Evolutionary conservation across 2,797 vertebrate species (phyloP).

Genomic region (Decapterus maruadsi): DNA sequence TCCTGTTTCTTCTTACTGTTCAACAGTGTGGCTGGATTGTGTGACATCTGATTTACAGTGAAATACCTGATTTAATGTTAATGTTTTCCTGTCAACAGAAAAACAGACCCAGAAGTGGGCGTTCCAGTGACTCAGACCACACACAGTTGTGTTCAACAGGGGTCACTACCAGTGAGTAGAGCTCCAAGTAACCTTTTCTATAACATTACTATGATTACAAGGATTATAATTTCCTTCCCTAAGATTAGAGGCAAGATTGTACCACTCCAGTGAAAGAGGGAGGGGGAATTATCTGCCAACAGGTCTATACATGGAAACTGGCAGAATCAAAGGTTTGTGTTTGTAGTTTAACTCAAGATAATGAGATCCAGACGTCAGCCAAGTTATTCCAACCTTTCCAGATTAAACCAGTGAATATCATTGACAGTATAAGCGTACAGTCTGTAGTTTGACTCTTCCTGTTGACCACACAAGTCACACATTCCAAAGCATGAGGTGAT

Average conservation of each 20-base stretch:
- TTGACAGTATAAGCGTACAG: not conserved
- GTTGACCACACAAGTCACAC: not conserved
- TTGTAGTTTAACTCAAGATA: not conserved
- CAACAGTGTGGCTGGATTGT: not conserved
- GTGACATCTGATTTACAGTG: not conserved
- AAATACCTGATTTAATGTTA: not conserved
- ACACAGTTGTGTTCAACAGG: not conserved
- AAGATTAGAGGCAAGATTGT: slow-evolving; percentile 55
- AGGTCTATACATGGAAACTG: slow-evolving; percentile 27
- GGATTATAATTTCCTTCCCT: slow-evolving; percentile 57
- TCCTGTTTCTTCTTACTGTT: not conserved
- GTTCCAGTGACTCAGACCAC: not conserved
- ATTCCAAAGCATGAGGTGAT: not conserved
- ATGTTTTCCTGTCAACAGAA: not conserved
- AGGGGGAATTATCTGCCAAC: slow-evolving; percentile 33
- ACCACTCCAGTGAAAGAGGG: slow-evolving; percentile 16
- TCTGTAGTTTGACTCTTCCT: not conserved
- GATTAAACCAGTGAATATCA: not conserved
- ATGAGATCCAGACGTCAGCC: not conserved
- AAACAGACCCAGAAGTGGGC: not conserved
- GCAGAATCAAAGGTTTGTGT: slow-evolving; percentile 9
- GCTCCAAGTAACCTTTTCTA: not conserved
- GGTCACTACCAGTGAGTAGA: not conserved
- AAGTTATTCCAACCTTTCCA: not conserved
- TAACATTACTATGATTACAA: slow-evolving; percentile 40